phyloP scores from a whole-genome alignment of 2,797 vertebrate genomes.

The Aeoliscus strigatus region DNA sequence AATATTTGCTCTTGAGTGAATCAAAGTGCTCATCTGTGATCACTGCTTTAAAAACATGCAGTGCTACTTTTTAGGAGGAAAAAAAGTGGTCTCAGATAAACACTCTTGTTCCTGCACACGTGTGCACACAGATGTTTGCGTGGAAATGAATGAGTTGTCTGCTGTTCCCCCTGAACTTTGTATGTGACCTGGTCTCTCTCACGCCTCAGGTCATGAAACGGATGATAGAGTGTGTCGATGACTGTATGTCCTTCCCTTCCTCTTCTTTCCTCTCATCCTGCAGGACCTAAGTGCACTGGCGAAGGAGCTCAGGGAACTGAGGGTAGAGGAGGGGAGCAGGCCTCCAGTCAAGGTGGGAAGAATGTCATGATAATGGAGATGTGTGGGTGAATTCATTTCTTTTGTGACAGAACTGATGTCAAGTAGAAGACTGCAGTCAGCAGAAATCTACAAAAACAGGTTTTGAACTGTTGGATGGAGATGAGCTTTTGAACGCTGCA shows the following conservation, averaged over 20 bases:
- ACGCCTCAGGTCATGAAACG: conserved; percentile 4
- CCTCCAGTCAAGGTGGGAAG: conserved; percentile 87
- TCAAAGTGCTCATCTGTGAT: conserved; percentile 45
- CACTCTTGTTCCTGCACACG: conserved; percentile 35
- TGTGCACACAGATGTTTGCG: conserved; percentile 12
- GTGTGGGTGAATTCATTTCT: too few relatives aligned
- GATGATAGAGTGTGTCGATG: conserved; percentile 11
- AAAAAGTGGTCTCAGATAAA: conserved; percentile 22
- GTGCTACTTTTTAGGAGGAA: too few relatives aligned
- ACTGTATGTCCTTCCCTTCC: conserved; percentile 9
- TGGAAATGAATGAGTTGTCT: conserved; percentile 22
- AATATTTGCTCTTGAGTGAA: conserved; percentile 21
- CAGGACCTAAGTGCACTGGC: conserved; percentile 94
- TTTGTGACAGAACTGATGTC: too few relatives aligned
- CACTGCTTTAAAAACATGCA: too few relatives aligned
- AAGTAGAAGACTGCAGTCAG: too few relatives aligned
- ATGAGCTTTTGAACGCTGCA: too few relatives aligned
- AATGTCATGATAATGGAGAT: neutral
- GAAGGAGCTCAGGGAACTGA: conserved; percentile 91
- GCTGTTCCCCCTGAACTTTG: conserved; percentile 6
- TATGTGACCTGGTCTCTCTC: conserved; percentile 16
- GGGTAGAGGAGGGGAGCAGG: conserved; percentile 90
- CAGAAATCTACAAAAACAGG: too few relatives aligned
- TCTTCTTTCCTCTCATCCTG: conserved; percentile 18
- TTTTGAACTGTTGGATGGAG: too few relatives aligned